Evolutionary conservation across 2,113 vertebrate species (phyloP), one percentile per base, ranked within the genome.

Genomic region (Syrrhaptes paradoxus): DNA sequence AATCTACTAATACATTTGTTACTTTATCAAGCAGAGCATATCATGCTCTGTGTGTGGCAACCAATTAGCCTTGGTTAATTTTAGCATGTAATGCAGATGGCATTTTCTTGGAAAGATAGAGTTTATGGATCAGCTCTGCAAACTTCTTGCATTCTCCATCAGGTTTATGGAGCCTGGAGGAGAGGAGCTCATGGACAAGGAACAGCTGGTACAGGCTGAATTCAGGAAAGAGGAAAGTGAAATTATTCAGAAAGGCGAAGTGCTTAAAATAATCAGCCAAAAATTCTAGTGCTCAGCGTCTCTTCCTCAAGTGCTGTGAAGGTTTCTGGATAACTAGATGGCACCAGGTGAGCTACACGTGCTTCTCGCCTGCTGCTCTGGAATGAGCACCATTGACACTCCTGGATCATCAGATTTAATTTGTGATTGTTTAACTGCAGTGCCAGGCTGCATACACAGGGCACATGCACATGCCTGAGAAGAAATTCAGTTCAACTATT

Each of bases 1-100:
- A 81, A 93, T 70, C 86, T 76, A 8, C 74, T 24, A 52, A 82
- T 22, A 49, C 77, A 43, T 24, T n/a, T 79, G 66, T 76, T 75
- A 72, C 77, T 63, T 55, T 82, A 91, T 19, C 71, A 29, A 26
- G 77, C 77, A 89, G 66, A 87, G 93, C 87, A 57, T 51, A 75
- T 61, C 68, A 13, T 57, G 62, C 93, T 72, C 89, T 65, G 3
- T 7, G 49, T 61, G 84, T 54, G 85, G 31, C 78, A 62, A 13
- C 63, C 63, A 89, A 85, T 95, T 93, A 90, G 85, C 73, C 80
- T 58, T 17, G 65, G 52, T 82, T 87, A 36, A 79, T 94, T 89
- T 91, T 58, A 76, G 75, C 54, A 1, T 17, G 12, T 15, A 76
- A 80, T 78, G 43, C 84, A 85, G 95, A 29, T 74, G 72, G 55